A percentile compares a stretch with the other conserved stretches of the same genome.
These are phyloP conservation scores for Arnoldichthys spilopterus DNA, from an alignment of 2,797 vertebrate species.

Conservation along the genomic window DNA sequence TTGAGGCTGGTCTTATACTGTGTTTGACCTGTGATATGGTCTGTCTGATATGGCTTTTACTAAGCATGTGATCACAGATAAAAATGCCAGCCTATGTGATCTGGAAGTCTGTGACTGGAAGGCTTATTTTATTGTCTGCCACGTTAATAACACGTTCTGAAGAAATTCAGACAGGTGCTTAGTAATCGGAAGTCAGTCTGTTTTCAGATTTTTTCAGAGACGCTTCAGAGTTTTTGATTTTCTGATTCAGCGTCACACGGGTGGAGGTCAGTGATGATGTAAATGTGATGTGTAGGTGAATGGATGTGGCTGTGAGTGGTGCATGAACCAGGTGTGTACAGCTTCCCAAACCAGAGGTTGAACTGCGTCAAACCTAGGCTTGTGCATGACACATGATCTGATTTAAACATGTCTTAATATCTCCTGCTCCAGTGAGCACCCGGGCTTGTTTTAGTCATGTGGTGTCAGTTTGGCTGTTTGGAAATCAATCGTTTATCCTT, in stretches of 20 bases:
- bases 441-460: conserved; percentile 57
- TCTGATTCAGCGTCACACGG: not conserved
- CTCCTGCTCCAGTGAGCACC: conserved; percentile 16
- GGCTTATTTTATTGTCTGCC: not conserved
- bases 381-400: conserved; percentile 9
- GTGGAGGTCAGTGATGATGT: conserved; percentile 17
- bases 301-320: conserved; percentile 26
- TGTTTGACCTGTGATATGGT: conserved; percentile 10
- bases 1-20: not conserved
- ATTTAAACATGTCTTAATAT: not conserved
- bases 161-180: not conserved
- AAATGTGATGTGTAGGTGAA: not conserved
- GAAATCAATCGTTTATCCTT: conserved; percentile 57
- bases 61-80: conserved; percentile 1
- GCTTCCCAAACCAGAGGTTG: not conserved
- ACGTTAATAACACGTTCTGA: not conserved
- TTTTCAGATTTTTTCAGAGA: too few species aligned
- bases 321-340: conserved; percentile 19
- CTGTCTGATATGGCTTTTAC: not conserved
- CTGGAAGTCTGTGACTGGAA: not conserved
- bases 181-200: not conserved
- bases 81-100: not conserved
- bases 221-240: not conserved
- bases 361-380: not conserved
- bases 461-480: conserved; percentile 52